These are phyloP conservation scores for Glareola pratincola DNA, from an alignment of 2,113 vertebrate species.

Conservation along the genomic window DNA sequence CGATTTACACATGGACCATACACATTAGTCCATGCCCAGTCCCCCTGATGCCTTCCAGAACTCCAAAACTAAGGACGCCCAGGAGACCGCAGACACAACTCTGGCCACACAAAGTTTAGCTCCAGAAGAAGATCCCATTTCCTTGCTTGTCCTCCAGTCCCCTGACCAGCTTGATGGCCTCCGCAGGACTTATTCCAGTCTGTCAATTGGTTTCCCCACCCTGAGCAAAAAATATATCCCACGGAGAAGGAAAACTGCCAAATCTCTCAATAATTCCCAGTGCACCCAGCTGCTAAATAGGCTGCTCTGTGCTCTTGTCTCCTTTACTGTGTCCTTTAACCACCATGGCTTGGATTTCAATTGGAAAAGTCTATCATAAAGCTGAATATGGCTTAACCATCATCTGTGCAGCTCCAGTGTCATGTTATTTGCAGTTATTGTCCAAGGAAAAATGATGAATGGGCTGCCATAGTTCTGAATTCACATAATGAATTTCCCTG, in stretches of 20 bases:
- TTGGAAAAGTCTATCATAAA: not conserved
- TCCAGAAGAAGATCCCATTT: not conserved
- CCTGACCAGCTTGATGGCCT: not conserved
- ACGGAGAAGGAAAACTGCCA: not conserved
- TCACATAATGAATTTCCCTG: rapidly evolving
- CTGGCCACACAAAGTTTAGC: rapidly evolving
- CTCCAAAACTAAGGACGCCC: not conserved
- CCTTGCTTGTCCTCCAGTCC: not conserved
- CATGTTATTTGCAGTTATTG: not conserved
- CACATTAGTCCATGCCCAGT: rapidly evolving
- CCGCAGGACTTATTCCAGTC: not conserved
- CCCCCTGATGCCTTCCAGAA: not conserved
- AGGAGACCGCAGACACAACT: not conserved
- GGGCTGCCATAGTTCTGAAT: not conserved
- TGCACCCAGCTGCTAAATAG: not conserved
- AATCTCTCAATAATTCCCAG: not conserved
- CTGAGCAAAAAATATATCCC: not conserved
- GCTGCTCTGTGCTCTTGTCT: not conserved
- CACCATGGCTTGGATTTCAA: not conserved
- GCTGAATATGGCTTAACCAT: not conserved
- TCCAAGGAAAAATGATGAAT: not conserved
- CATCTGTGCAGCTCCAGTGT: not conserved
- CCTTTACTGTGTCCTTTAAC: not conserved
- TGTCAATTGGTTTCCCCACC: not conserved
- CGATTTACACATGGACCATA: rapidly evolving